Conservation (phyloP, 2,113 vertebrate species). For the Hippoglossus stenolepis region DNA sequence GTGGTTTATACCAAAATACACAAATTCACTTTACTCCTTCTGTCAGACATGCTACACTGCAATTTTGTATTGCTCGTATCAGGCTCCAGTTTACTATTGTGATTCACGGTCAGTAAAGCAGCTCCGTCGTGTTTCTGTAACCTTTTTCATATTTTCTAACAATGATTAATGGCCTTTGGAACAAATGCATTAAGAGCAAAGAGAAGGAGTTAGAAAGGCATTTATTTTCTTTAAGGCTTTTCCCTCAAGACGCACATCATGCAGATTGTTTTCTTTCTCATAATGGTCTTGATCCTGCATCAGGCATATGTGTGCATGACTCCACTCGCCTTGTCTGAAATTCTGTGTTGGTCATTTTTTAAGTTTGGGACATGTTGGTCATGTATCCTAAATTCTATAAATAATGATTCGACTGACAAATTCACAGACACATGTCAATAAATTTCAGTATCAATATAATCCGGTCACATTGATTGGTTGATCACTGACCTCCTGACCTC, state of each 20-base stretch:
- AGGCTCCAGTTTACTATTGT: slow-evolving; percentile 9
- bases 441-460: no score
- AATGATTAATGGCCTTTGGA: slow-evolving; percentile 1
- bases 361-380: no score
- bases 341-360: no score
- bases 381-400: no score
- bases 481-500: no score
- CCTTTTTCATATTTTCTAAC: slow-evolving; percentile 22
- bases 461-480: no score
- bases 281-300: no score
- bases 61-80: slow-evolving; percentile 27
- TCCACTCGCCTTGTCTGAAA: no score
- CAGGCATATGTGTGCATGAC: no score
- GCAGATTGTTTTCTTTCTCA: background rate
- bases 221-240: background rate
- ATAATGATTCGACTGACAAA: no score
- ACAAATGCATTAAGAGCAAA: background rate
- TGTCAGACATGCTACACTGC: slow-evolving; percentile 11
- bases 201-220: background rate
- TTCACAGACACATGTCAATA: no score
- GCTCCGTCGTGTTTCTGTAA: slow-evolving; percentile 6
- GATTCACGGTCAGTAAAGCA: slow-evolving; percentile 17
- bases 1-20: slow-evolving; percentile 30
- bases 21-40: slow-evolving; percentile 23
- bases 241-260: background rate